Conservation (phyloP, 2,797 vertebrate genomes). For the Catamblyrhynchus diadema region DNA sequence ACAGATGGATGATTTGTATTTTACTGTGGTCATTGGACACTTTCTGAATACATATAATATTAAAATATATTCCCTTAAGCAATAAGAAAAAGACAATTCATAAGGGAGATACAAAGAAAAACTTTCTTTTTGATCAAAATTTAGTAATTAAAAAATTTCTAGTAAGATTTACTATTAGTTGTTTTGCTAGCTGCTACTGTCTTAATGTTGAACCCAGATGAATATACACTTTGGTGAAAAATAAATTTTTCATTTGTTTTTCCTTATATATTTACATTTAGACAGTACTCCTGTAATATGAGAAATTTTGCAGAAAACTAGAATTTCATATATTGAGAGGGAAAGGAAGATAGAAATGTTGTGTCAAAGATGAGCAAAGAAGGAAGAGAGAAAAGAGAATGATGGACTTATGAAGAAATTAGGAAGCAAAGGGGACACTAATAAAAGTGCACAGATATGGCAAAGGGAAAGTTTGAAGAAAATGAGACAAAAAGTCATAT, state of each 20-base stretch:
- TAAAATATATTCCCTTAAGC: constrained; percentile 8
- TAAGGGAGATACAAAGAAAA: not conserved
- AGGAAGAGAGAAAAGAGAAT: not conserved
- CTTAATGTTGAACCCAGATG: constrained; percentile 1
- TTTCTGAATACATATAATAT: constrained; percentile 2
- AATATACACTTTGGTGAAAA: not conserved
- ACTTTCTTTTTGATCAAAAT: constrained; percentile 28
- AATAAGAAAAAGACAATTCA: not conserved
- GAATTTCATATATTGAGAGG: constrained; percentile 26
- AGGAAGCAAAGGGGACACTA: not conserved
- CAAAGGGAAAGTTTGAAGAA: not conserved
- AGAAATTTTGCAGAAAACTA: constrained; percentile 48
- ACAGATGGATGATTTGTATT: constrained; percentile 1
- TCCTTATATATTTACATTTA: constrained; percentile 66
- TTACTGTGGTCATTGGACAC: not conserved
- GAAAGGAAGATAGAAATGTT: constrained; percentile 28
- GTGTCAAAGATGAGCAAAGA: constrained; percentile 13
- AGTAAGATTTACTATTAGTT: constrained; percentile 4
- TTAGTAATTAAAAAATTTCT: not conserved
- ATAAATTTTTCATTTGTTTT: constrained; percentile 44
- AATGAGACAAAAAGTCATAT: not conserved
- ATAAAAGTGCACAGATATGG: not conserved
- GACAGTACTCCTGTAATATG: constrained; percentile 31
- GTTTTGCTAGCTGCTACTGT: constrained; percentile 31
- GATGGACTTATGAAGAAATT: not conserved